Percentiles rank a stretch among this genome's conserved stretches.
Evolutionary conservation across 2,113 vertebrate genomes (phyloP).

Genomic region (Brachyhypopomus gauderio): DNA sequence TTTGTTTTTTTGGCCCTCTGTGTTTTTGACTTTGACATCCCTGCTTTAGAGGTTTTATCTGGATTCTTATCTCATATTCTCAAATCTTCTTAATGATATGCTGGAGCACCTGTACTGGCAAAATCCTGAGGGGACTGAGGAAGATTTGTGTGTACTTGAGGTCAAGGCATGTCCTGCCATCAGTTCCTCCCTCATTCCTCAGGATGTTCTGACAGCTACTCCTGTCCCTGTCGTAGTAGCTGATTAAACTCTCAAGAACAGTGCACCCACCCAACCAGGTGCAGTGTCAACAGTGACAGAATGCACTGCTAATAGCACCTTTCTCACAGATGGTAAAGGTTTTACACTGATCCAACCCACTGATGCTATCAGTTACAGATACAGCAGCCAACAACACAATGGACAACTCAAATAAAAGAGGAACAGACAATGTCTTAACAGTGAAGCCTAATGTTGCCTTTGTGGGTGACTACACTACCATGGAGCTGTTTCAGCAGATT

Average conservation of each 20-base stretch:
- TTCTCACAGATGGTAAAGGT: slow-evolving; percentile 12
- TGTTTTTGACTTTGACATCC: too few relatives aligned
- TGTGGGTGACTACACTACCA: slow-evolving; percentile 75
- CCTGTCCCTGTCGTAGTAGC: neutral
- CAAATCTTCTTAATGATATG: slow-evolving; percentile 56
- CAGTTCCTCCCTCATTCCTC: neutral
- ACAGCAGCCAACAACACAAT: neutral
- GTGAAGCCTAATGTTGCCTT: slow-evolving; percentile 46
- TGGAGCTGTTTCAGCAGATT: slow-evolving; percentile 75
- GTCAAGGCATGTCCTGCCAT: neutral
- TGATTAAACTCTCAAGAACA: neutral
- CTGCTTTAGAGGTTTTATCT: neutral
- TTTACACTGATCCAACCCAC: neutral
- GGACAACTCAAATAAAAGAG: neutral
- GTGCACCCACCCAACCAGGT: too few relatives aligned
- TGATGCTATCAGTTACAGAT: neutral
- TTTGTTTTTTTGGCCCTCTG: too few relatives aligned
- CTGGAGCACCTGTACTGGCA: slow-evolving; percentile 51
- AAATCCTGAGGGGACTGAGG: slow-evolving; percentile 56
- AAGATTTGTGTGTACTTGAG: slow-evolving; percentile 66
- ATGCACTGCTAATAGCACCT: neutral
- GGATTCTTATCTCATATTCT: too few relatives aligned
- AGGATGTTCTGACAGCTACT: neutral
- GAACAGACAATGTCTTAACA: neutral
- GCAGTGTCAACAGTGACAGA: neutral